Base-by-base conservation (phyloP, 2,888 invertebrate species). In the Formica aserva region DNA sequence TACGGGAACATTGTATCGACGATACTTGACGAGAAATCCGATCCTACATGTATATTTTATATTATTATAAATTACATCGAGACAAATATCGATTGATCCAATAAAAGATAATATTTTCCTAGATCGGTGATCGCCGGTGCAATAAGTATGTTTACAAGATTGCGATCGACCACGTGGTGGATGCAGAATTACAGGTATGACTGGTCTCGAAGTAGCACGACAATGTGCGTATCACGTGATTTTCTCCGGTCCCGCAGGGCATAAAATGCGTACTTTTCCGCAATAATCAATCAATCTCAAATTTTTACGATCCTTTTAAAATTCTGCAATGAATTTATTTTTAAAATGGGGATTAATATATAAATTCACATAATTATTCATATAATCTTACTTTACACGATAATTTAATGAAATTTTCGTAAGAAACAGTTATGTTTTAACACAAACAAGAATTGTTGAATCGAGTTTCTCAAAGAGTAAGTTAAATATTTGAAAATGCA, bases 131-230 rank as follows among this genome's bases (percentile, higher is more conserved):
- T 65, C 52, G 29, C 11, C 29, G 45, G 74, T 35, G 13, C 69
- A 76, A 45, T 84, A 75, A 76, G 38, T 82, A 15, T 72, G 48
- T 85, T 69, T 65, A 45, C 29, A 60, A 52, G 74, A 82, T 82
- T 78, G 74, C 57, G 65, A 48, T 65, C 74, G 18, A 77, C 82
- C 78, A 85, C 86, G 78, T 82, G 82, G 74, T 85, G 35, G 18
- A 72, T 67, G 55, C 55, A 38, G 60, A 72, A 75, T 82, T 77
- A 83, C 38, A 74, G 67, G 74, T 84, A 80, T 60, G 55, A 80
- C 67, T 57, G 48, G 76, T 77, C 13, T n/a, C 26, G 3, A 60
- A 65, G 48, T 55, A 38, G 35, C 41, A 62, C 66, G 45, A 29
- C 48, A 38, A 60, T 35, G 4, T 11, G 35, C 15, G 65, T 22